Base-by-base conservation (phyloP, 2,888 invertebrate genomes). In the Willowsia nigromaculata region DNA sequence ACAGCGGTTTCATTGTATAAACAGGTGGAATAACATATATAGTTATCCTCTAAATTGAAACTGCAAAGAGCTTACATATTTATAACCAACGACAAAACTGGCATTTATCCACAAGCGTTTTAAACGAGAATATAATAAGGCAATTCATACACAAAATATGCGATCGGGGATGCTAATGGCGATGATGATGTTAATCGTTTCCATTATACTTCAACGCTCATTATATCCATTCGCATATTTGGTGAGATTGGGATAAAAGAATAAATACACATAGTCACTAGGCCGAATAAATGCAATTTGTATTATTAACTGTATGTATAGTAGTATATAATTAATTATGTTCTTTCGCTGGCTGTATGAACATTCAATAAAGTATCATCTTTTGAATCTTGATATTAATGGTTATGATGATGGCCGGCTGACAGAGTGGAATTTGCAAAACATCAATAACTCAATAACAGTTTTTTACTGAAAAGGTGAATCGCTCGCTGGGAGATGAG, bases 391-490 rank as follows among this genome's bases (percentile, higher is more conserved):
- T 76, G 76, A 76, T 76, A 76, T 88, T 83, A 78, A 84, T 88
- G 88, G 82, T 88, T 83, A 88, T 88, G 88, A 88, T 78, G 88
- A 88, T 88, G 82, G 65, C 83, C 65, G 37, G 62, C 84, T 88
- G 88, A 88, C 88, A 88, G 65, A 43, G 37, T 37, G 62, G 84
- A 88, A 88, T 88, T 88, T 65, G 88, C 83, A 62, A 78, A 78
- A 27, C 81, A 71, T 65, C 87, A 87, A 88, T 88, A 84, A 88
- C 88, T 88, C 88, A 84, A 88, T 88, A 88, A 76, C 76, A 33
- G 56, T 80, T 80, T 53, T 76, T 53, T 50, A 78, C 80, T 37
- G 15, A 33, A 37, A 40, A 68, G 33, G 33, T 65, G 33, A 30
- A 33, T 68, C 0, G 40, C 68, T 18, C 22, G 68, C 22, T 68